Percentiles rank a stretch among this genome's conserved stretches.
Evolutionary conservation across 2,113 vertebrate genomes (phyloP).

Genomic region (Melanotaenia duboulayi): DNA sequence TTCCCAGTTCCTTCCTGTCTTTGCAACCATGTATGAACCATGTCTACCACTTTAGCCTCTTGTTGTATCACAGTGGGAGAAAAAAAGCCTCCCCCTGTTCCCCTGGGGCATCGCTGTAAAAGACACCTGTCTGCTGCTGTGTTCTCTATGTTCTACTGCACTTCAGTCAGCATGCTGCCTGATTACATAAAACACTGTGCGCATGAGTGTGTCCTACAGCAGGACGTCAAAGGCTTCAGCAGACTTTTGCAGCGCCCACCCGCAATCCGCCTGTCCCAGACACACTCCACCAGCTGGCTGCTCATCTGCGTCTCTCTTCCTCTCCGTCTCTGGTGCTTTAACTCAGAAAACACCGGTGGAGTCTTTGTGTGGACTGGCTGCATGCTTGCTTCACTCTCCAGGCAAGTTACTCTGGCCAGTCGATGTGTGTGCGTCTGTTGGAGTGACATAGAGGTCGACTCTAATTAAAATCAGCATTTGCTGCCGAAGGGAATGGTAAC

Average conservation of each 20-base stretch:
- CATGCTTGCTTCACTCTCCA: slow-evolving; percentile 18
- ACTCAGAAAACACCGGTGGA: slow-evolving; percentile 24
- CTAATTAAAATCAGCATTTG: slow-evolving; percentile 76
- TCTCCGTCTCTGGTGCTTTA: slow-evolving; percentile 31
- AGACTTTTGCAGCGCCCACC: slow-evolving; percentile 49
- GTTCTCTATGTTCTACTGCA: slow-evolving; percentile 56
- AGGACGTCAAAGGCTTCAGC: slow-evolving; percentile 59
- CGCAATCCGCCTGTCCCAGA: slow-evolving; percentile 42
- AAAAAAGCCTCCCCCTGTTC: slow-evolving; percentile 40
- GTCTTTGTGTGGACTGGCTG: slow-evolving; percentile 18
- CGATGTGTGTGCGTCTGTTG: slow-evolving; percentile 28
- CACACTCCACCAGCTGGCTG: slow-evolving; percentile 59
- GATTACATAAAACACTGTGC: slow-evolving; percentile 64
- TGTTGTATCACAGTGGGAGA: slow-evolving; percentile 51
- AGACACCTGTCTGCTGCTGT: slow-evolving; percentile 74
- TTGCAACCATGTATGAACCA: neutral
- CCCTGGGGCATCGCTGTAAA: slow-evolving; percentile 59
- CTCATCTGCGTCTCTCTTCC: slow-evolving; percentile 51
- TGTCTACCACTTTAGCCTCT: slow-evolving; percentile 38
- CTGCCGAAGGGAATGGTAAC: slow-evolving; percentile 56
- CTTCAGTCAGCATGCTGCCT: slow-evolving; percentile 63
- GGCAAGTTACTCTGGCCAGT: slow-evolving; percentile 46
- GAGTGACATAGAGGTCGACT: slow-evolving; percentile 69
- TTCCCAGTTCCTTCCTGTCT: neutral
- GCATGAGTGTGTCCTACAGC: slow-evolving; percentile 66